Base-by-base conservation (phyloP, 2,797 vertebrate species). In the Pantherophis vulpinus region DNA sequence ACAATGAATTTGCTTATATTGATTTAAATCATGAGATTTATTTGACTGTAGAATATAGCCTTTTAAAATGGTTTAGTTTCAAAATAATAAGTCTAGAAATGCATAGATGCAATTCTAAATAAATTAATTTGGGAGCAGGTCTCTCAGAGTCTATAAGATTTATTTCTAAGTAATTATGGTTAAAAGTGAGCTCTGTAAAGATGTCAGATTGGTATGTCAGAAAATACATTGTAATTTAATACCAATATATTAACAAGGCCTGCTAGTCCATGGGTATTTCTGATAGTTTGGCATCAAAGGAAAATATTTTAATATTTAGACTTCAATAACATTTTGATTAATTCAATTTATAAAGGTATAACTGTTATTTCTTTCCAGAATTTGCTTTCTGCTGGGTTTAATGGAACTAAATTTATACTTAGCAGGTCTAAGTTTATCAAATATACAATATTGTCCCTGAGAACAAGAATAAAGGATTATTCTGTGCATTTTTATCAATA, bases 321-420 rank as follows among this genome's bases (percentile, higher is more conserved):
- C 42, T 88, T 60, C 27, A 79, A 54, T 70, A 89, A 51, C 32
- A 59, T 89, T 89, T 13, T 92, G 42, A 42, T 55, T 42, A 70
- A 59, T 51, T 88, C 58, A 54, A 9, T 18, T 86, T 83, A 32
- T 89, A 83, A 92, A 89, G 3, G 32, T 8, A 20, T 92, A 42
- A 23, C n/a, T 83, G 4, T 29, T 47, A 89, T 37, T 42, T 59
- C 9, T 42, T 59, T 20, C 55, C 59, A 79, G 27, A 0, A 23
- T 2, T 60, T 92, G 56, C 32, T 56, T 89, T 47, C 7, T 61
- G 13, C 27, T 8, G 51, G 54, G 18, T 0, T 11, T 92, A 32
- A 11, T 42, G 86, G 14, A 83, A 83, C 63, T 90, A 86, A 94
- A 86, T 86, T 93, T 37, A 91, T 70, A 93, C 56, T 59, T 93